Evolutionary conservation across 2,113 vertebrate genomes (phyloP), one percentile per base, ranked within the genome.

Genomic region (Ceuthmochares aereus): DNA sequence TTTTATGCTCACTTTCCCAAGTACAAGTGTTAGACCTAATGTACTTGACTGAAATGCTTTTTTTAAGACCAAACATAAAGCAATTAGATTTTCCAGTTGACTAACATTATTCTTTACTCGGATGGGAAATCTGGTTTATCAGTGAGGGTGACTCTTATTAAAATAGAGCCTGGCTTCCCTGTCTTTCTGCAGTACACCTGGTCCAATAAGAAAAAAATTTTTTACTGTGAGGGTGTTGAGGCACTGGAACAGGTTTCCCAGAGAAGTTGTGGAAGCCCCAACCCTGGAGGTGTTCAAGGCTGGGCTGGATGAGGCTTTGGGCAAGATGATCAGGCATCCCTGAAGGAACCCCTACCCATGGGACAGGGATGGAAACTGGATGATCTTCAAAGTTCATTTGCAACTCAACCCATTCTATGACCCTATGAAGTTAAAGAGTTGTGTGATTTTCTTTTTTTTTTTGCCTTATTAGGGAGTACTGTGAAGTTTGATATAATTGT

Each of bases 351-450:
- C 14, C 43, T 69, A 32, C 6, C 21, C 13, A 8, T 4, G 3
- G 16, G 1, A 9, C 14, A 2, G 7, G 13, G 4, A 2, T 3
- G 58, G 11, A 34, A 23, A 75, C 21, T 6, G 15, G 11, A 2
- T 34, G 14, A 4, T 12, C 22, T 86, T 32, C 60, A 21, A 76
- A 79, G 29, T 14, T 43, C 8, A 20, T 6, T 80, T 55, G 43
- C 49, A 80, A 6, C 7, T 8, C 29, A 59, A 83, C 72, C 20
- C 5, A 42, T 29, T 42, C n/a, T 14, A 5, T 40, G 36, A 77
- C 10, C 27, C 15, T 52, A 22, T 5, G 6, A 80, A 89, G 10
- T 34, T 73, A 47, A 74, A 68, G 32, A 2, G 5, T 25, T 51
- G 30, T 36, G 13, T n/a, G 36, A 72, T 95, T 88, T 89, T 9